Base-by-base conservation (phyloP, 2,113 vertebrate species). In the Sinocyclocheilus maitianheensis region DNA sequence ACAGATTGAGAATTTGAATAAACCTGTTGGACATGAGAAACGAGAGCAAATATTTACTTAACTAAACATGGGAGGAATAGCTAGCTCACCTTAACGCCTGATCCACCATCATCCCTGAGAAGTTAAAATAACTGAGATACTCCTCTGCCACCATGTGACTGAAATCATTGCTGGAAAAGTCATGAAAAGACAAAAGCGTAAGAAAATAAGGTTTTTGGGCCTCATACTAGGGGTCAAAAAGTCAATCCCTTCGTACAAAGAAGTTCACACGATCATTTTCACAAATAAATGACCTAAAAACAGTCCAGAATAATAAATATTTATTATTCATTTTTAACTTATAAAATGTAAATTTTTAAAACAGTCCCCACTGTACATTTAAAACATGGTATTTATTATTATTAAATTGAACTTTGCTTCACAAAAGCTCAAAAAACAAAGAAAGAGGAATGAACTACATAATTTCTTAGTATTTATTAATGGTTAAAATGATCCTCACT, bases 141-240 rank as follows among this genome's bases (percentile, higher is more conserved):
- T 99, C 98, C 71, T 97, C 96, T 3, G 98, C 97, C 62, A 99
- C 97, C 94, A 97, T 95, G 90, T 92, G 96, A 92, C 97, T 99
- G 94, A 99, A 99, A 65, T 99, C 97, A 0, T 99, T 99, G 92
- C 98, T 99, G 48, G n/a, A 30, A 13, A 94, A 71, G 90, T 89
- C 79, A 88, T 6, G 40, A 48, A 22, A 72, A 86, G 58, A 87
- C 53, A 84, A 71, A 74, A 48, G 58, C 2, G 51, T 43, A 0
- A 30, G 26, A n/a, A 43, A 30, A 37, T 58, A 14, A 65, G 3
- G 9, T 30, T 37, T 75, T 74, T 11, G 37, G 5, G 24, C 4
- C 10, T 80, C 8, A 80, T 60, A n/a, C 20, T 40, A 12, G 30
- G 4, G 6, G 6, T 60, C 20, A 1, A 62, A 62, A 62, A 14